These are phyloP conservation scores for Henricia sp. DNA, from an alignment of 53 echinoderm and acorn worm species.

Conservation along the genomic window DNA sequence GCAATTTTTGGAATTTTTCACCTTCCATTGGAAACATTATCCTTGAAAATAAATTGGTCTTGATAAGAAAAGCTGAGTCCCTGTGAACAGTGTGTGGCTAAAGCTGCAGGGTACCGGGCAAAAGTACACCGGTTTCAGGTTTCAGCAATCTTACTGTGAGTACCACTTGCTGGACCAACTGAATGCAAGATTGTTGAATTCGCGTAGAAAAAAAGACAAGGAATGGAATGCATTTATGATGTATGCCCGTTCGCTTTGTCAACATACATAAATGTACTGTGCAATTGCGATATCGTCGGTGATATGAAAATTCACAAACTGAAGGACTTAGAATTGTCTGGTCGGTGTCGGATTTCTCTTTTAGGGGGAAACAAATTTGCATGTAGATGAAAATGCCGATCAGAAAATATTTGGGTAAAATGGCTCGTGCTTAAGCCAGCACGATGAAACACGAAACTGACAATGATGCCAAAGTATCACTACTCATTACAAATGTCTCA, in stretches of 20 bases:
- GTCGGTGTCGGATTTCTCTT: slow-evolving; percentile 20
- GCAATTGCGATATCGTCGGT: background rate
- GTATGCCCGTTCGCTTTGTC: background rate
- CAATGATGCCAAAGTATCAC: slow-evolving; percentile 23
- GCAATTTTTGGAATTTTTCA: background rate
- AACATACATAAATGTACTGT: background rate
- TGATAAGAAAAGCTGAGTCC: slow-evolving; percentile 43
- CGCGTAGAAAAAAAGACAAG: background rate
- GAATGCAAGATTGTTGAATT: slow-evolving; percentile 11
- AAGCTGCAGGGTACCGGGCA: slow-evolving; percentile 46
- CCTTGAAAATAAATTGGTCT: slow-evolving; percentile 55
- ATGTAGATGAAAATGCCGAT: slow-evolving; percentile 55
- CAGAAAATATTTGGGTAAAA: slow-evolving; percentile 49
- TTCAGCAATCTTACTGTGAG: slow-evolving; percentile 63
- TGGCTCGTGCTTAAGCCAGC: background rate
- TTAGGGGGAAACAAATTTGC: slow-evolving; percentile 33
- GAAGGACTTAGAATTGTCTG: background rate
- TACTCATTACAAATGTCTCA: slow-evolving; percentile 10
- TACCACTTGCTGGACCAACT: slow-evolving; percentile 21
- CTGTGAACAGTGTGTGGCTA: background rate
- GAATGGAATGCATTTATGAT: background rate
- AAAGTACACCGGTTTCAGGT: slow-evolving; percentile 25
- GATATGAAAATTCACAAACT: background rate
- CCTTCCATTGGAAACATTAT: slow-evolving; percentile 33
- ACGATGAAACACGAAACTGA: slow-evolving; percentile 11